These are phyloP conservation scores for Acleris sparsana DNA, from an alignment of 2,888 invertebrate genomes.

Conservation along the genomic window DNA sequence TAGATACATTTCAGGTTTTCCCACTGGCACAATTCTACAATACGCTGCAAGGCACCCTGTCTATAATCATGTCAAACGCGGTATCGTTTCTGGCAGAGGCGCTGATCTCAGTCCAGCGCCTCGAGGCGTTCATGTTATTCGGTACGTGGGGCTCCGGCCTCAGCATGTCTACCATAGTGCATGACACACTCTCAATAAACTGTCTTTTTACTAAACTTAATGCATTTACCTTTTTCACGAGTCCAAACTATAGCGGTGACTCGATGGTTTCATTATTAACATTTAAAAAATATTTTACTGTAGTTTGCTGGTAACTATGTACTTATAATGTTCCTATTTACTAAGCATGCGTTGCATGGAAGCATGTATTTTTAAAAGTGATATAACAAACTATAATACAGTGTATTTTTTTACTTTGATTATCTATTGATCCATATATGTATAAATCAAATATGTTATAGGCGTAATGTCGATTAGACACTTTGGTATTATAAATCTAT, in stretches of 20 bases:
- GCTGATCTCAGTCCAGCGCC: slow-evolving; percentile 83
- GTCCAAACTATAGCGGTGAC: slow-evolving; percentile 55
- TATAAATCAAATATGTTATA: too few relatives aligned
- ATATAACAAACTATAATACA: too few relatives aligned
- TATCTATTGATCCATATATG: too few relatives aligned
- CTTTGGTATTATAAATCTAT: too few relatives aligned
- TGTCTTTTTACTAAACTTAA: not conserved
- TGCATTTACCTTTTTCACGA: slow-evolving; percentile 42
- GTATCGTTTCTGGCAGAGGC: slow-evolving; percentile 85
- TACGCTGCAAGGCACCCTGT: slow-evolving; percentile 84
- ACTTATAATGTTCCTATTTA: too few relatives aligned
- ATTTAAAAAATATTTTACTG: not conserved
- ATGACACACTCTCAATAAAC: slow-evolving; percentile 40
- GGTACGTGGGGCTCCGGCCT: slow-evolving; percentile 65
- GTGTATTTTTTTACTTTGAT: too few relatives aligned
- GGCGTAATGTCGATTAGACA: too few relatives aligned
- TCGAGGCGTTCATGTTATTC: slow-evolving; percentile 84
- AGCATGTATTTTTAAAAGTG: too few relatives aligned
- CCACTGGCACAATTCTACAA: slow-evolving; percentile 86
- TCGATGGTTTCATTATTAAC: slow-evolving; percentile 45
- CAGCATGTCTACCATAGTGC: slow-evolving; percentile 44
- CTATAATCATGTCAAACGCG: slow-evolving; percentile 85
- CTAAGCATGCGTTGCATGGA: too few relatives aligned
- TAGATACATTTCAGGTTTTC: slow-evolving; percentile 77
- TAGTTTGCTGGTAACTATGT: too few relatives aligned